Conservation (phyloP, 2,797 vertebrate species). For the Lycodopsis pacificus region DNA sequence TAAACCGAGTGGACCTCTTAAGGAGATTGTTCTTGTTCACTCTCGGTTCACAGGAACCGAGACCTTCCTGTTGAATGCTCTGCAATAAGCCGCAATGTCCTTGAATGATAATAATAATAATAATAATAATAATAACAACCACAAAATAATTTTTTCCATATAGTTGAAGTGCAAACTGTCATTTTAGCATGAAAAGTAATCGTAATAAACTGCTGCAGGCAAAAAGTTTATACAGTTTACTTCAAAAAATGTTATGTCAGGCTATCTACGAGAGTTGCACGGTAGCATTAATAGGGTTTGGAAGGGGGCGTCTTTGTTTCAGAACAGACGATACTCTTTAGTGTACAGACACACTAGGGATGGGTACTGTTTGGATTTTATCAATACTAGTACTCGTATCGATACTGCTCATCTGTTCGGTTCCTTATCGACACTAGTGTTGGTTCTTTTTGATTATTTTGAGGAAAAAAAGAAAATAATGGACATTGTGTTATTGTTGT, state of each 20-base stretch:
- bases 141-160: background rate
- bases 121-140: no score
- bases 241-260: background rate
- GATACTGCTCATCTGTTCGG: background rate
- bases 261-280: no score
- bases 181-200: slow-evolving; percentile 9
- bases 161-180: slow-evolving; percentile 7
- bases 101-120: background rate
- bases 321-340: background rate
- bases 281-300: slow-evolving; percentile 1
- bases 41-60: background rate
- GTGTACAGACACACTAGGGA: background rate
- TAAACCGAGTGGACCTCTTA: background rate
- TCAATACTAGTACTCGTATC: background rate
- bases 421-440: background rate
- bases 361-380: no score
- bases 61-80: background rate
- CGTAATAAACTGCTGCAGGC: slow-evolving; percentile 26
- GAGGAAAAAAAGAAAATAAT: background rate
- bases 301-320: background rate
- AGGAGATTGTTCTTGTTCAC: background rate
- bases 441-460: background rate
- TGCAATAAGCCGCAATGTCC: background rate
- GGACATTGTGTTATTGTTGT: background rate
- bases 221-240: background rate